These are phyloP conservation scores for Drosophila neonasuta DNA, from an alignment of 2,888 invertebrate genomes.

Conservation along the genomic window DNA sequence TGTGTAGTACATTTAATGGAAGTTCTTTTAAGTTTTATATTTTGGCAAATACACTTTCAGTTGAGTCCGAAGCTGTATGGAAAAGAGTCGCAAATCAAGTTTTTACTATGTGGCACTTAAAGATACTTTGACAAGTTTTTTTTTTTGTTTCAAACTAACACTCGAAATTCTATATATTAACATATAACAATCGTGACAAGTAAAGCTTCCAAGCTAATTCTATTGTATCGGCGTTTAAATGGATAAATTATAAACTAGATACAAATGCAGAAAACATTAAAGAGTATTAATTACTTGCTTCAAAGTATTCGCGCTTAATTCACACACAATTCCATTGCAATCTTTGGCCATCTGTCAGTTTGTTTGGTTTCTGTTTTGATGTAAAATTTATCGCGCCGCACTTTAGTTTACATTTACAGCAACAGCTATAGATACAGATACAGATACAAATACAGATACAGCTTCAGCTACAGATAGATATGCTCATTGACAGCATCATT, in stretches of 20 bases:
- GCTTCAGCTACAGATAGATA: slow-evolving; percentile 16
- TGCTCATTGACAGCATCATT: slow-evolving; percentile 37
- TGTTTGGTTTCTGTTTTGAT: not conserved
- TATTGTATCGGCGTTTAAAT: not conserved
- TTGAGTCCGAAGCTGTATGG: no score
- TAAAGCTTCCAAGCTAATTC: not conserved
- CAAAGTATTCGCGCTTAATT: not conserved
- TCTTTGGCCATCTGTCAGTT: slow-evolving; percentile 1
- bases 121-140: not conserved
- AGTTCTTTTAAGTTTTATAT: slow-evolving; percentile 38
- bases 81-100: not conserved
- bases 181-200: not conserved
- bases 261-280: not conserved
- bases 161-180: not conserved
- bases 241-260: not conserved
- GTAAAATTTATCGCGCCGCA: slow-evolving; percentile 12
- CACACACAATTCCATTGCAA: slow-evolving; percentile 3
- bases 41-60: slow-evolving; percentile 30
- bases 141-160: not conserved
- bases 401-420: slow-evolving; percentile 12
- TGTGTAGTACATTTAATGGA: slow-evolving; percentile 49
- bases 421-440: slow-evolving; percentile 23
- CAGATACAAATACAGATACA: slow-evolving; percentile 1
- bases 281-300: not conserved
- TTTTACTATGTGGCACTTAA: not conserved